phyloP scores from a whole-genome alignment of 2,888 invertebrate species.

The Julus scanicus region DNA sequence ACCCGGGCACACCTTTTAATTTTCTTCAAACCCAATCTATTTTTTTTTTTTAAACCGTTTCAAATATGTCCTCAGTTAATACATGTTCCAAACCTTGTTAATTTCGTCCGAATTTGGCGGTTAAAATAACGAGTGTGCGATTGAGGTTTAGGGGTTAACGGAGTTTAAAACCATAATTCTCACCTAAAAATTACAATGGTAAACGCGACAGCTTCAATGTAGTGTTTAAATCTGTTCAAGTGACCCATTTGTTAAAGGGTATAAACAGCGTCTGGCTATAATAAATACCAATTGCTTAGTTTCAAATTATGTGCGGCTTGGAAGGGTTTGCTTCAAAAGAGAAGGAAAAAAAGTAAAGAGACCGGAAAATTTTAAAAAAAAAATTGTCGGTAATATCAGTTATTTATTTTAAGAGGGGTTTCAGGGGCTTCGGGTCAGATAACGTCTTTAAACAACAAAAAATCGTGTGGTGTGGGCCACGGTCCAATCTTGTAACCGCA shows the following conservation, averaged over 20 bases:
- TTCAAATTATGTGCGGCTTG: not conserved
- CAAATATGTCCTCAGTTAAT: not conserved
- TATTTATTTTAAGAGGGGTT: conserved; percentile 13
- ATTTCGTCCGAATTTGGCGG: not conserved
- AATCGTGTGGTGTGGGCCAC: not conserved
- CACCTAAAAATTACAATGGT: not conserved
- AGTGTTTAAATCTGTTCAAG: not conserved
- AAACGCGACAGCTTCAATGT: not conserved
- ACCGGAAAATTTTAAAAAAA: not conserved
- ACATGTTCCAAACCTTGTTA: not conserved
- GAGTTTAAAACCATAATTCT: conserved; percentile 14
- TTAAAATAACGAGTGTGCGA: not conserved
- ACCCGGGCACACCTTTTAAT: too few species aligned
- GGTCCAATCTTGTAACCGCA: not conserved
- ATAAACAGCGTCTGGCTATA: not conserved
- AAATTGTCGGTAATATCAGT: not conserved
- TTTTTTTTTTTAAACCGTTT: too few species aligned
- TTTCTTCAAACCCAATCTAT: too few species aligned
- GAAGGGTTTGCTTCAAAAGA: not conserved
- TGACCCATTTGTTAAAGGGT: conserved; percentile 1
- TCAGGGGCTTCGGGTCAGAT: not conserved
- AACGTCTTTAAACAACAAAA: not conserved
- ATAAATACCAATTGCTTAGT: conserved; percentile 23
- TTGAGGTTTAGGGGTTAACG: conserved; percentile 28
- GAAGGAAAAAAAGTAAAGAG: not conserved